These are phyloP conservation scores for Metridium senile DNA, from an alignment of 92 coral and sea anemone genomes.

Conservation along the genomic window DNA sequence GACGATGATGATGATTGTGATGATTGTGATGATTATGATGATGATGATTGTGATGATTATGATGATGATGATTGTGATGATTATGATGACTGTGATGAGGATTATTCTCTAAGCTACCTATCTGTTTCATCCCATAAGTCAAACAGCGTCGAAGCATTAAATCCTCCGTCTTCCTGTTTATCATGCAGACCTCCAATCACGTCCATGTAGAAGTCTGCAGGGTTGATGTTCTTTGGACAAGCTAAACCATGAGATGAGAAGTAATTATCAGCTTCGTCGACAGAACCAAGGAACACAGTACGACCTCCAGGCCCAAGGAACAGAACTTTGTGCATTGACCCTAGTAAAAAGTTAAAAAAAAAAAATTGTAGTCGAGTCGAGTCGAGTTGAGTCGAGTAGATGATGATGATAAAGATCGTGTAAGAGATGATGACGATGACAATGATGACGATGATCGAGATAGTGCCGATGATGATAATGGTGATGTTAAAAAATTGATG, in stretches of 20 bases:
- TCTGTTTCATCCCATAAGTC: constrained; percentile 7
- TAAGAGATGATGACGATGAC: too few relatives aligned
- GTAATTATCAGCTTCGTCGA: constrained; percentile 63
- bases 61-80: neutral
- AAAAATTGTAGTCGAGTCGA: too few relatives aligned
- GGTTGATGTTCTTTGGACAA: constrained; percentile 75
- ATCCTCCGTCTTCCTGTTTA: constrained; percentile 13
- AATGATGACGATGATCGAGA: too few relatives aligned
- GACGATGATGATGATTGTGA: neutral
- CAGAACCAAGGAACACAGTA: constrained; percentile 83
- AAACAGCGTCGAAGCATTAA: constrained; percentile 18
- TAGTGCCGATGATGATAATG: too few relatives aligned
- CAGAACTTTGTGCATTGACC: constrained; percentile 76
- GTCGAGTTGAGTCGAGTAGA: too few relatives aligned
- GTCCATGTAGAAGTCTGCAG: constrained; percentile 93
- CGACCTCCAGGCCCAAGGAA: constrained; percentile 88
- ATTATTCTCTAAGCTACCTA: neutral
- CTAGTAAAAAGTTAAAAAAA: constrained; percentile 15
- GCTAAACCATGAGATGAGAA: constrained; percentile 53
- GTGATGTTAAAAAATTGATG: too few relatives aligned
- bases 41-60: neutral
- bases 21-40: neutral
- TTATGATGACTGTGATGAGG: too few relatives aligned
- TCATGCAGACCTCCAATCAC: constrained; percentile 75
- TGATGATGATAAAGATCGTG: too few relatives aligned